Evolutionary conservation across 2,888 invertebrate genomes (phyloP).

Genomic region (Acrocera orbiculus): DNA sequence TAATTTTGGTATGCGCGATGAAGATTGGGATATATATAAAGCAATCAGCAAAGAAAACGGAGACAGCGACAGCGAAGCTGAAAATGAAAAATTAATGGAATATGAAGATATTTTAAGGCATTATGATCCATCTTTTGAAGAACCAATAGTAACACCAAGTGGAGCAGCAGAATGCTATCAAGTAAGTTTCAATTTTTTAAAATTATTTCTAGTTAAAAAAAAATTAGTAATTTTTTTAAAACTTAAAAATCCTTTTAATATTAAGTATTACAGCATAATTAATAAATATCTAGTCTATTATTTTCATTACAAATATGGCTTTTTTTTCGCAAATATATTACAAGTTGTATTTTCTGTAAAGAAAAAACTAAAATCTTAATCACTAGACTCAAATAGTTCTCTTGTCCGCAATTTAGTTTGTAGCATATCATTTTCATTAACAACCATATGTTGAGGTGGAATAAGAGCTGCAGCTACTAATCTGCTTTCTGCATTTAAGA

Average conservation of each 20-base stretch:
- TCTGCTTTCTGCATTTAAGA: conserved; percentile 62
- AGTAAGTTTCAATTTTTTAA: conserved; percentile 15
- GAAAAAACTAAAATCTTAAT: too few relatives aligned
- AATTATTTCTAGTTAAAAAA: too few relatives aligned
- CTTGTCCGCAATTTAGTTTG: conserved; percentile 37
- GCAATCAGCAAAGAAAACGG: conserved; percentile 57
- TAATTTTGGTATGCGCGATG: conserved; percentile 85
- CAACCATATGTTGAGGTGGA: conserved; percentile 39
- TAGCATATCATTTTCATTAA: conserved; percentile 42
- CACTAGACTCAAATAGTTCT: conserved; percentile 31
- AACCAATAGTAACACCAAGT: conserved; percentile 30
- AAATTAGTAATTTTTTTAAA: too few relatives aligned
- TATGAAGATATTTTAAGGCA: conserved; percentile 68
- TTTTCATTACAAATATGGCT: not conserved
- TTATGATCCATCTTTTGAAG: conserved; percentile 56
- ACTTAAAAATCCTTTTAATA: not conserved
- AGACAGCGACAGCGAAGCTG: conserved; percentile 84
- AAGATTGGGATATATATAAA: conserved; percentile 95
- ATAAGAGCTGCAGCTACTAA: conserved; percentile 50
- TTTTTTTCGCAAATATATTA: not conserved
- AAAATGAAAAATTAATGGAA: conserved; percentile 74
- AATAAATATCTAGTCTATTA: too few relatives aligned
- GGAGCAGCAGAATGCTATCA: conserved; percentile 56
- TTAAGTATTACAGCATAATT: too few relatives aligned
- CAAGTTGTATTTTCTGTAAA: not conserved